Conservation (phyloP, 1,140 invertebrate species). For the Diachasma alloeum region DNA sequence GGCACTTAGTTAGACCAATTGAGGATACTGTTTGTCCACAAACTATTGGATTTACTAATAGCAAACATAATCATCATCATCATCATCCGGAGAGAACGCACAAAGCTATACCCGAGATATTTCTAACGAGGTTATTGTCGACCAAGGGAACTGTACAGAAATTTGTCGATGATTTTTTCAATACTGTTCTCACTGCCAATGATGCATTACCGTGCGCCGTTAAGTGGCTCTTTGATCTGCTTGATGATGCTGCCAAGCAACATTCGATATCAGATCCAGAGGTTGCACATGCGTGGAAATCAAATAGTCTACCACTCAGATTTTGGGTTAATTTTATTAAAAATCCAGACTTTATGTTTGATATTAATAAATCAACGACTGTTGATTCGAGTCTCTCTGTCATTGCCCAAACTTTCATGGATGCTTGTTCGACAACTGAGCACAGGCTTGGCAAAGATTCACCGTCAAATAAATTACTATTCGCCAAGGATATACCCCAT, state of each 20-base stretch:
- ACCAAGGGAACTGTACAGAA: constrained; percentile 97
- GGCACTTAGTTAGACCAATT: constrained; percentile 85
- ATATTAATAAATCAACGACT: constrained; percentile 91
- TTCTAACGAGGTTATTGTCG: constrained; percentile 88
- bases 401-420: constrained; percentile 96
- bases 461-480: constrained; percentile 92
- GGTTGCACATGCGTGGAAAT: constrained; percentile 96
- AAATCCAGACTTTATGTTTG: constrained; percentile 96
- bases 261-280: constrained; percentile 88
- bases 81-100: constrained; percentile 78
- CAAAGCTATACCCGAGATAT: constrained; percentile 96
- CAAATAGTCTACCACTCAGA: constrained; percentile 90
- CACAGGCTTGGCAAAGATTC: constrained; percentile 93
- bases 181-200: constrained; percentile 87
- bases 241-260: constrained; percentile 87
- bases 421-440: constrained; percentile 89
- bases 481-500: constrained; percentile 92
- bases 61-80: constrained; percentile 57
- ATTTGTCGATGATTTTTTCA: constrained; percentile 95
- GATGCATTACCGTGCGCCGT: constrained; percentile 90
- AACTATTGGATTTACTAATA: constrained; percentile 54
- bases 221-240: constrained; percentile 94
- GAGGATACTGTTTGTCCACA: constrained; percentile 74
- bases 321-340: constrained; percentile 99
- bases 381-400: constrained; percentile 93